Conservation (phyloP, 2,797 vertebrate genomes). For the Anabas testudineus region DNA sequence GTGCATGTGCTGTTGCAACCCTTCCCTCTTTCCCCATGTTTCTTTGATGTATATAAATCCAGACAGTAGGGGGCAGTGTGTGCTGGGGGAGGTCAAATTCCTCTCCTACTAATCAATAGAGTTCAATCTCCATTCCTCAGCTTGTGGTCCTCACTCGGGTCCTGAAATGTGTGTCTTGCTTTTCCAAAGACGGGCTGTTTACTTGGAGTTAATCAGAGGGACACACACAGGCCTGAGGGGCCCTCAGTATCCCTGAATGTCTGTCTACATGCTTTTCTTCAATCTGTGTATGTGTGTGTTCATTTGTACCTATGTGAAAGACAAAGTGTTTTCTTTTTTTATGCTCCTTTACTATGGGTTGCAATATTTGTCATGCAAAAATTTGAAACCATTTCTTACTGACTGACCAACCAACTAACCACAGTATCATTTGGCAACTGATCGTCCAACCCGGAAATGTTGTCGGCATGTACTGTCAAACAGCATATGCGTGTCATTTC, state of each 20-base stretch:
- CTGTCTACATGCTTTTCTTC: constrained; percentile 78
- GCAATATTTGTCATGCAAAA: constrained; percentile 84
- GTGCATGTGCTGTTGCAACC: constrained; percentile 75
- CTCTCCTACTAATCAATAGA: constrained; percentile 81
- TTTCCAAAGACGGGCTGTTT: constrained; percentile 84
- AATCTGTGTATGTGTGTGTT: constrained; percentile 77
- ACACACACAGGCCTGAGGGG: constrained; percentile 76
- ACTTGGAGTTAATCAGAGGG: constrained; percentile 86
- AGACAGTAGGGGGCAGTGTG: constrained; percentile 84
- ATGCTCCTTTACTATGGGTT: constrained; percentile 81
- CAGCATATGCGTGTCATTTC: constrained; percentile 74
- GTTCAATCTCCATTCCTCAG: constrained; percentile 84
- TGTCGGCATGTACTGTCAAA: constrained; percentile 82
- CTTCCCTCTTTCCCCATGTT: constrained; percentile 74
- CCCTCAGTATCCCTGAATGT: constrained; percentile 72
- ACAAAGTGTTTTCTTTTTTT: constrained; percentile 69
- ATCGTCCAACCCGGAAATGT: constrained; percentile 68
- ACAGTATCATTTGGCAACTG: constrained; percentile 67
- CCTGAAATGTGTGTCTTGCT: constrained; percentile 82
- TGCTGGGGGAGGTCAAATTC: constrained; percentile 80
- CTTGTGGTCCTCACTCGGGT: constrained; percentile 73
- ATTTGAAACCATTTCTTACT: constrained; percentile 77
- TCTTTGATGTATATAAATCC: constrained; percentile 86
- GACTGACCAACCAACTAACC: constrained; percentile 76
- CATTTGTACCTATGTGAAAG: constrained; percentile 81